A percentile compares a stretch with the other conserved stretches of the same genome.
Conservation (phyloP, 2,797 vertebrate species). For the Ibycter americanus region DNA sequence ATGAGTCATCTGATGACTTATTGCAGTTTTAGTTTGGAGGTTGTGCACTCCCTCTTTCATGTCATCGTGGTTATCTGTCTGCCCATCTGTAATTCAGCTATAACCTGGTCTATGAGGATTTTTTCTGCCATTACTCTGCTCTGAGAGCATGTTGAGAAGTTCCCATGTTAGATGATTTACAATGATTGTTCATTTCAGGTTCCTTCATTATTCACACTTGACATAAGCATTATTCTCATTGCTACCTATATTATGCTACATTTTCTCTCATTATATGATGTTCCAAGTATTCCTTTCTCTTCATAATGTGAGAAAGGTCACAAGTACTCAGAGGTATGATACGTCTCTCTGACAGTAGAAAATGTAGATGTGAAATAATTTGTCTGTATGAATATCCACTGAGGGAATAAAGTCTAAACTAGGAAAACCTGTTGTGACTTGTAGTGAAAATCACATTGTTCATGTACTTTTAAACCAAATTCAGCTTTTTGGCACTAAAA, state of each 20-base stretch:
- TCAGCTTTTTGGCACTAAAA: background rate
- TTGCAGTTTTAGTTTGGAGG: background rate
- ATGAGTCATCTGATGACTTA: background rate
- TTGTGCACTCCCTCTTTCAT: fast-evolving
- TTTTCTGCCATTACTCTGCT: background rate
- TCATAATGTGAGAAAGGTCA: background rate
- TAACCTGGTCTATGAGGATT: background rate
- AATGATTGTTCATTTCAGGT: background rate
- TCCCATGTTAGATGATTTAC: background rate
- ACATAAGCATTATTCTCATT: background rate
- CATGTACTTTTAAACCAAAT: background rate
- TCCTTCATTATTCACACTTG: background rate
- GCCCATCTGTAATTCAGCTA: background rate
- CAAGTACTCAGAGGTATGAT: background rate
- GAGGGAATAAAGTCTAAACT: background rate
- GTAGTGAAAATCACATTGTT: background rate
- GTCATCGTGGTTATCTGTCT: background rate
- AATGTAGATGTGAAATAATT: background rate
- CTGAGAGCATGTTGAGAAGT: background rate
- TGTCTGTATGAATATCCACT: background rate
- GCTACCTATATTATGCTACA: background rate
- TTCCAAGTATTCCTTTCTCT: background rate
- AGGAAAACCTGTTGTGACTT: background rate
- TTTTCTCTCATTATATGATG: background rate
- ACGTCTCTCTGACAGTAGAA: background rate